Conservation (phyloP, 2,113 vertebrate species). For the Corydoras maculifer region DNA sequence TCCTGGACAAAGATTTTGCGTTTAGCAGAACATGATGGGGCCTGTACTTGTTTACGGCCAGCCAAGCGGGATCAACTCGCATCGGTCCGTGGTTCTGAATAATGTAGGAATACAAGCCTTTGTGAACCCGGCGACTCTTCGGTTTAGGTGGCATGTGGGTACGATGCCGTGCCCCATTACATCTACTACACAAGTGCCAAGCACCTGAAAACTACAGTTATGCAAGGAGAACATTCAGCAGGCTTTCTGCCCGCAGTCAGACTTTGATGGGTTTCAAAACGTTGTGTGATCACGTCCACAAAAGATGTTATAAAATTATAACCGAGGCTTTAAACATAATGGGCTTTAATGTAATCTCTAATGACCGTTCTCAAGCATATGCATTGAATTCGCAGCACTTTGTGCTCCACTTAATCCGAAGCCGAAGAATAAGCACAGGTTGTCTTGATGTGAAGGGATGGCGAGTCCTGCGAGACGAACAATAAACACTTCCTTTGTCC, state of each 20-base stretch:
- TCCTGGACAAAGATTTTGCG: background rate
- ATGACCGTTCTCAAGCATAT: conserved; percentile 24
- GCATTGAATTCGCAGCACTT: conserved; percentile 21
- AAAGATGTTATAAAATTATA: conserved; percentile 29
- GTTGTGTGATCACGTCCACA: conserved; percentile 25
- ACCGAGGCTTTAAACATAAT: conserved; percentile 22
- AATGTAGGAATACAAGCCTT: background rate
- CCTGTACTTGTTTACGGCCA: too few species aligned
- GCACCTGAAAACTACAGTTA: background rate
- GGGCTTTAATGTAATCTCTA: conserved; percentile 32
- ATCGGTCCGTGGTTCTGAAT: background rate
- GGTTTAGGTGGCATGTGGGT: background rate
- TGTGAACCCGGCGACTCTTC: too few species aligned
- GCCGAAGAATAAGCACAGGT: background rate
- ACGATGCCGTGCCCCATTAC: background rate
- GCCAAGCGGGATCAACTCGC: background rate
- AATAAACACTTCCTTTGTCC: conserved; percentile 1
- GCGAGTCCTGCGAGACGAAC: background rate
- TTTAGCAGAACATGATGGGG: background rate
- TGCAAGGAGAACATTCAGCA: conserved; percentile 4
- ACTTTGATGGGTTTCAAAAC: conserved; percentile 20
- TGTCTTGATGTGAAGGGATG: conserved; percentile 7
- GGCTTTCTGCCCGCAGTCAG: background rate
- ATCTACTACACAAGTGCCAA: background rate
- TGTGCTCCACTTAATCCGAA: conserved; percentile 6